Evolutionary conservation across 2,113 vertebrate species (phyloP), one percentile per base, ranked within the genome.

Genomic region (Tenebrosternarchus preto): DNA sequence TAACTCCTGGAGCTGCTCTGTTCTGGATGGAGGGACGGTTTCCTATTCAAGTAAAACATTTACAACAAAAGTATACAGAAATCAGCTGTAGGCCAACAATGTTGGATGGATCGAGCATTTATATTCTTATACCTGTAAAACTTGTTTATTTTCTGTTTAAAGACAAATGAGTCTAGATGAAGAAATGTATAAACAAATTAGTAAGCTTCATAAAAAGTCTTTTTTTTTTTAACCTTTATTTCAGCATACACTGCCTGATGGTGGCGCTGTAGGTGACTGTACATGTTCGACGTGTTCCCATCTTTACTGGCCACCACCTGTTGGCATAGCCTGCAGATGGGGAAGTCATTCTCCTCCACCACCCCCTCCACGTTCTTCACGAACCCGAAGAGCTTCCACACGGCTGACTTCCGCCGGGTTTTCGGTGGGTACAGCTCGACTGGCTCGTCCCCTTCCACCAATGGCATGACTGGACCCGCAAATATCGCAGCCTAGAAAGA

Each of bases 221-320:
- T 36, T 36, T 36, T 36, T 36, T 6, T 4, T 36, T 25, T 68
- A 61, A 81, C 80, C 80, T 82, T 82, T 29, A 82, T 27, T n/a
- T 82, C 80, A 0, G 56, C 29, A n/a, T 76, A 77, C 33, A 76
- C 57, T 5, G 56, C 36, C 33, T 61, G 80, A 46, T 82, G 80
- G 24, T 82, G 73, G 36, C 73, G 73, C 66, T 77, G 73, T 22
- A 82, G 67, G 39, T 82, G 80, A 29, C 66, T 82, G 56, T 76
- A 76, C 80, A 82, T 82, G 39, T 82, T 82, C 19, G 80, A 82
- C 2, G 80, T 82, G 29, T 71, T 82, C 19, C 80, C 80, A 5
- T 70, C 73, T 22, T 76, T 82, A 4, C 66, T 70, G 0, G 80
- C 73, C 5, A 82, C 73, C 3, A 71, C 67, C 27, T 77, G 73